Conservation (phyloP, 2,888 invertebrate genomes). For the Diploptera punctata region DNA sequence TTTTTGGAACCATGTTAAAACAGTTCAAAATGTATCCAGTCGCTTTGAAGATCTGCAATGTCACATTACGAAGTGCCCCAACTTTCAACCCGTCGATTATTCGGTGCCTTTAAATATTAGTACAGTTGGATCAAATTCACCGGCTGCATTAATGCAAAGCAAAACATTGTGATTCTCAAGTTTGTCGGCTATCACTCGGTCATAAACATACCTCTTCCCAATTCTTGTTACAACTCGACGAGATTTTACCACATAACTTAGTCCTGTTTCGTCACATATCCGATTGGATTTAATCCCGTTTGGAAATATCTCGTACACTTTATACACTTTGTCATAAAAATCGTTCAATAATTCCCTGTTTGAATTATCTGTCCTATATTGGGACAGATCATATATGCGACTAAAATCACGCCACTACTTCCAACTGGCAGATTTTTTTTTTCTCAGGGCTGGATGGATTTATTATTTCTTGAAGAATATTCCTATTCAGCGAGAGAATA, state of each 20-base stretch:
- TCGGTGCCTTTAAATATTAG: background rate
- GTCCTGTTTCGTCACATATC: background rate
- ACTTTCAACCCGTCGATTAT: too few species aligned
- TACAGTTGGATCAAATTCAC: background rate
- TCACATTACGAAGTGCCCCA: too few species aligned
- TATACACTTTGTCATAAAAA: slow-evolving; percentile 1
- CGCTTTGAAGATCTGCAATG: background rate
- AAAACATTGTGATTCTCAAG: background rate
- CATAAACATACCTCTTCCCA: background rate
- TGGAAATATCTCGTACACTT: background rate
- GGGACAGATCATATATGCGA: background rate
- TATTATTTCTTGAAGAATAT: too few species aligned
- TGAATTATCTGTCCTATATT: background rate
- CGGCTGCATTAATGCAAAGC: slow-evolving; percentile 2
- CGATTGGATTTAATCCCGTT: background rate
- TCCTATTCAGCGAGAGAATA: too few species aligned
- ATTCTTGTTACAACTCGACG: background rate
- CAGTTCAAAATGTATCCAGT: background rate
- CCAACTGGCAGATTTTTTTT: too few species aligned
- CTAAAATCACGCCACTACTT: too few species aligned
- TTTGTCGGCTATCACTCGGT: background rate
- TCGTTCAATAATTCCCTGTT: background rate
- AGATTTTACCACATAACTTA: background rate
- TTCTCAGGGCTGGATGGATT: too few species aligned
- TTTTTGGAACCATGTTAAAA: background rate